Evolutionary conservation across 2,888 invertebrate genomes (phyloP).

Genomic region (Fabriciana adippe): DNA sequence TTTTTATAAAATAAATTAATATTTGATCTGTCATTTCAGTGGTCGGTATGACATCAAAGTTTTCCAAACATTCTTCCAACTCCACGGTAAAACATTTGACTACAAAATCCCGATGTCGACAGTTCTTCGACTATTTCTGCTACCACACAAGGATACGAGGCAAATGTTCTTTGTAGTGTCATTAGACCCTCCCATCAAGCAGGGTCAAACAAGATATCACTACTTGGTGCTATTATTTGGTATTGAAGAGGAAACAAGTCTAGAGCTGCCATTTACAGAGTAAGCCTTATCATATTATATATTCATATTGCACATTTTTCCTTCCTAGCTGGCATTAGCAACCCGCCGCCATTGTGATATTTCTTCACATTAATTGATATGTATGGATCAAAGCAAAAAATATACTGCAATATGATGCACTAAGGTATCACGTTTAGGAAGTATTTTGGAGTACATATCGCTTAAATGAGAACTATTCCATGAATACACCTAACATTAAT

Average conservation of each 20-base stretch:
- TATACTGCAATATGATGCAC: too few species aligned
- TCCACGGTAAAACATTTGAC: slow-evolving; percentile 98
- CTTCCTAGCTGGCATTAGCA: too few species aligned
- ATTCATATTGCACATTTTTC: too few species aligned
- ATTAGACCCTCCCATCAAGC: slow-evolving; percentile 99
- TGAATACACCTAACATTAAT: too few species aligned
- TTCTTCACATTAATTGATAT: too few species aligned
- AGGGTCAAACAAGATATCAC: slow-evolving; percentile 99
- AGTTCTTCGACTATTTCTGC: slow-evolving; percentile 94
- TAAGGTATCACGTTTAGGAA: too few species aligned
- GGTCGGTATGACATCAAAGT: slow-evolving; percentile 98
- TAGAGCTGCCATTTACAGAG: slow-evolving; percentile 96
- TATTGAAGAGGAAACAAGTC: slow-evolving; percentile 95
- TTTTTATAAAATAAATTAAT: too few species aligned
- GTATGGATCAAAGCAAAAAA: too few species aligned
- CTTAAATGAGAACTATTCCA: too few species aligned
- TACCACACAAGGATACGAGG: slow-evolving; percentile 98
- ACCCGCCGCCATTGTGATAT: too few species aligned
- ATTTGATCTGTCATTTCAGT: slow-evolving; percentile 76
- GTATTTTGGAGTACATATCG: too few species aligned
- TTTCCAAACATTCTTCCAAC: slow-evolving; percentile 86
- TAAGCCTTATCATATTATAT: slow-evolving; percentile 72
- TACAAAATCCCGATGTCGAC: slow-evolving; percentile 99
- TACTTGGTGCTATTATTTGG: slow-evolving; percentile 96
- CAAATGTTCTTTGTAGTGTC: slow-evolving; percentile 99